Conservation (phyloP, 1,140 invertebrate species). For the Drosophila biarmipes region DNA sequence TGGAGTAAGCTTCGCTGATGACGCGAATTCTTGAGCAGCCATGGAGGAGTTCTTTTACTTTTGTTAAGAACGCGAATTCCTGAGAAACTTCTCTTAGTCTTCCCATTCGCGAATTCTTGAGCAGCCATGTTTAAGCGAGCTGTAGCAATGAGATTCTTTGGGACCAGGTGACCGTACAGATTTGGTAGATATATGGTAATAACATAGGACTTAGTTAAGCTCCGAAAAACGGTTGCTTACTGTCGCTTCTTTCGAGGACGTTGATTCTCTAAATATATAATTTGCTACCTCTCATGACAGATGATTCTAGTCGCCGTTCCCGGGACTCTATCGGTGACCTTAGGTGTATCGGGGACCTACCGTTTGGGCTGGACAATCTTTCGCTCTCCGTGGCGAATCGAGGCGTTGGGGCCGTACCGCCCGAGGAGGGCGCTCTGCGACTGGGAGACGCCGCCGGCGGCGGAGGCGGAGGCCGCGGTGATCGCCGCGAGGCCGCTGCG, state of each 20-base stretch:
- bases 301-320: neutral
- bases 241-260: no score
- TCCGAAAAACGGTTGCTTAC: no score
- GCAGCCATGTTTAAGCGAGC: no score
- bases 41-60: neutral
- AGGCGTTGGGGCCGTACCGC: constrained; percentile 75
- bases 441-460: constrained; percentile 66
- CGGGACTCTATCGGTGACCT: constrained; percentile 2
- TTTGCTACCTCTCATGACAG: neutral
- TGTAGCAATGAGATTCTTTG: no score
- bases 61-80: no score
- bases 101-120: no score
- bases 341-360: constrained; percentile 52
- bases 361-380: constrained; percentile 81
- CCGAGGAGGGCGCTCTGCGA: constrained; percentile 70
- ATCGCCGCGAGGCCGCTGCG: constrained; percentile 77
- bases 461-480: constrained; percentile 66
- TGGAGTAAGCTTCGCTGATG: no score
- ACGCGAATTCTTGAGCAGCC: neutral
- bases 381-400: constrained; percentile 70
- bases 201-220: no score
- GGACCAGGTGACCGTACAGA: no score
- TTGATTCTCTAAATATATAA: no score
- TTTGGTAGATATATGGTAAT: no score
- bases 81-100: no score